Evolutionary conservation across 1,140 invertebrate species (phyloP), one percentile per base, ranked within the genome.

Genomic region (Conus betulinus): DNA sequence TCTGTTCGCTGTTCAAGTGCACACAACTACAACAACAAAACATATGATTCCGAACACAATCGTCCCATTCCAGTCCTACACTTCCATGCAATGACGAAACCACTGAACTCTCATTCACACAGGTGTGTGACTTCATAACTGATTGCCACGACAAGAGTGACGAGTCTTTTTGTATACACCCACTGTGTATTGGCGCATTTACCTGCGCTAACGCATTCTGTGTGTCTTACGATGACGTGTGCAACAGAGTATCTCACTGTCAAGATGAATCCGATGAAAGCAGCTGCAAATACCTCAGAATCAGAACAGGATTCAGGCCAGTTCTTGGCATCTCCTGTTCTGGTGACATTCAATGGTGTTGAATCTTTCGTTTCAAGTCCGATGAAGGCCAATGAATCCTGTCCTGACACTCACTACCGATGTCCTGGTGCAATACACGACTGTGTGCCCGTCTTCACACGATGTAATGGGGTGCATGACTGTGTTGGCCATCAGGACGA

Each of bases 201-300:
- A n/a, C 55, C 39, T 84, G 53, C 25, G 53, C 10, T n/a, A 83
- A 25, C 23, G 55, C 10, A 63, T 52, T 60, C 39, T 84, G 83
- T 23, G 55, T 84, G 20, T 8, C 83, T 17, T n/a, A 23, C 3
- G 53, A 63, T 27, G 13, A 84, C 10, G 17, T 57, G 8, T 84
- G 83, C 27, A 39, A 84, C 83, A 27, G 8, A 27, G 25, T 53
- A 3, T 3, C 6, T 25, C 55, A 84, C 15, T 84, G 83, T 25
- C 23, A 17, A 25, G 83, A 84, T 55, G 25, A 55, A 20, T 60
- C 53, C 11, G 83, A 84, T n/a, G 83, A 84, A 20, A 20, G 25
- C 15, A 23, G 27, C 23, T 60, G 55, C 92, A 51, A 87, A 91
- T 84, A 63, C 86, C 11, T 90, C 85, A 23, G 89, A 53, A 8